Evolutionary conservation across 30 jellyfish, hydroid and myxozoan species (phyloP), one percentile per base, ranked within the genome.

Genomic region (Aurelia aurita): DNA sequence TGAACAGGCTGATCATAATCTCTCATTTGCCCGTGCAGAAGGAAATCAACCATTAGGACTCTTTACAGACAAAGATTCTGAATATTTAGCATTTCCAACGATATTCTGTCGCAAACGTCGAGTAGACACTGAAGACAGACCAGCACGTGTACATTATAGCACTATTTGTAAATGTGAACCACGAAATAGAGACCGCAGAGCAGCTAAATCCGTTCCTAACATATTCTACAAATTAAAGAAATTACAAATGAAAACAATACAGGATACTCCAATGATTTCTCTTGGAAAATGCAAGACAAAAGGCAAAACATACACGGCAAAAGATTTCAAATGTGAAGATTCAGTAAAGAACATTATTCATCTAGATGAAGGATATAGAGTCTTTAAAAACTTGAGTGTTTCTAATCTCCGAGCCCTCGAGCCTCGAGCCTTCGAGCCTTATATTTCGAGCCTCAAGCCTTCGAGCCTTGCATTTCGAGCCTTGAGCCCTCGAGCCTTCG

Each of bases 31-130:
- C 18, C 80, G 58, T 20, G 82, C 57, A 10, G 82, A 74, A 47
- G 82, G 87, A 19, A 74, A 74, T 51, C 87, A 54, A 49, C 87
- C 87, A 11, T 11, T 74, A 26, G 87, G 78, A 5, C 8, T 74
- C 21, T 74, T 45, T 28, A 6, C 16, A 3, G 87, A 54, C 34
- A 74, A 47, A 74, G 21, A 74, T 74, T 43, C 87, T 15, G 79
- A 74, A 74, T 74, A 29, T 57, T 14, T 74, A 22, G 23, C 53
- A 10, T 74, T 74, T 54, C 83, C 87, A 74, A 49, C 87, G 16
- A 55, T 74, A 5, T 74, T 5, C 27, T 74, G 87, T 74, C 81
- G 87, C 9, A 20, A 54, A 46, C 26, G 20, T 5, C 26, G 74
- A 74, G 8, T 14, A 5, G 22, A 66, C 63, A 15, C 5, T 35